Evolutionary conservation across 2,797 vertebrate species (phyloP).

Genomic region (Pangasius krempfi): DNA sequence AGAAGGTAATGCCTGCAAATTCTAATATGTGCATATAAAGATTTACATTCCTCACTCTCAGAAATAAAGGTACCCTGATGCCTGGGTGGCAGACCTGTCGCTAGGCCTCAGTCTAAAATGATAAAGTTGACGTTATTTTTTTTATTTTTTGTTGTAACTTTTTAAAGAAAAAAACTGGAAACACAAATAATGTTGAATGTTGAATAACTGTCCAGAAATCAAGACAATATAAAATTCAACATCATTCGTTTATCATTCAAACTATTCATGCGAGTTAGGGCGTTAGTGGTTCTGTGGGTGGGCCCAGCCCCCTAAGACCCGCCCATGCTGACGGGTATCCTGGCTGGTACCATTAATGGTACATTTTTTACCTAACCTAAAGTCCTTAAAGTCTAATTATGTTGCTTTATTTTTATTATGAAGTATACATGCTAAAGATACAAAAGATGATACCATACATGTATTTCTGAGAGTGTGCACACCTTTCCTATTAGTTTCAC

Average conservation of each 20-base stretch:
- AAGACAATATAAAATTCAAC: background rate
- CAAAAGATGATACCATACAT: background rate
- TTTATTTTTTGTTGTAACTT: background rate
- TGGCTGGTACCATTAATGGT: background rate
- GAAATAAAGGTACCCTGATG: background rate
- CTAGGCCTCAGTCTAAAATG: background rate
- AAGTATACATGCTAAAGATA: background rate
- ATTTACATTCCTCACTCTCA: too few species aligned
- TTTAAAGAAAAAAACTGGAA: background rate
- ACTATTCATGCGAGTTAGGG: background rate
- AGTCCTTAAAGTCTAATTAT: background rate
- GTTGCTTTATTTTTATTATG: background rate
- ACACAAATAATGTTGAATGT: background rate
- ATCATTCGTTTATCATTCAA: background rate
- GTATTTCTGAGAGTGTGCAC: background rate
- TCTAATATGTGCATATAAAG: background rate
- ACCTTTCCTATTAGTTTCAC: background rate
- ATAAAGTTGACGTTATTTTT: background rate
- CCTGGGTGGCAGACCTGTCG: background rate
- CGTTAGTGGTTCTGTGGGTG: background rate
- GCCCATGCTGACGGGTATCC: background rate
- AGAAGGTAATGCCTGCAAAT: background rate
- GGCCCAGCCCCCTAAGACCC: background rate
- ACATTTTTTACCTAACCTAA: background rate
- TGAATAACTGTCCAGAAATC: background rate